Percentiles rank a stretch among this genome's conserved stretches.
Conservation (phyloP, 2,888 invertebrate species). For the Pheosia tremula region DNA sequence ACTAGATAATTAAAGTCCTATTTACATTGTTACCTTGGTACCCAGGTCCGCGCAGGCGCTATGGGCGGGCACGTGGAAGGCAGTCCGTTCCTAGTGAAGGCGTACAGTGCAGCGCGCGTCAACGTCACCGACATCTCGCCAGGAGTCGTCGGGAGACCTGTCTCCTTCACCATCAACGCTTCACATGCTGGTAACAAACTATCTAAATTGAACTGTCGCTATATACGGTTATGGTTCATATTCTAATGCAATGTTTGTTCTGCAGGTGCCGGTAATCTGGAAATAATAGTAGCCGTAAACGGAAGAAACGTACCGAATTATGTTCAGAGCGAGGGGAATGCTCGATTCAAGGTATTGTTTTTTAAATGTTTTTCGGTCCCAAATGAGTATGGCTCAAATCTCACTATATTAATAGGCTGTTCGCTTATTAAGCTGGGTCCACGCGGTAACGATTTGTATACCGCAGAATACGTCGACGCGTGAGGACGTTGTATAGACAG, state of each 20-base stretch:
- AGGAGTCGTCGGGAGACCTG: constrained; percentile 95
- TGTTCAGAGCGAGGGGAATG: constrained; percentile 98
- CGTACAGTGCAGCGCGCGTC: constrained; percentile 98
- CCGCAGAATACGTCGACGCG: too few relatives aligned
- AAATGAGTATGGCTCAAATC: too few relatives aligned
- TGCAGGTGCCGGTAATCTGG: constrained; percentile 96
- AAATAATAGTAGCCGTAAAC: constrained; percentile 98
- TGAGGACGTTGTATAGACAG: too few relatives aligned
- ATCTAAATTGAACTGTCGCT: neutral
- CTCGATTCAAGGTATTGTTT: constrained; percentile 90
- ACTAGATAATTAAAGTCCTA: neutral
- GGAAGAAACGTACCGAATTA: constrained; percentile 99
- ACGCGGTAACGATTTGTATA: too few relatives aligned
- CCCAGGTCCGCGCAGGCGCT: constrained; percentile 77
- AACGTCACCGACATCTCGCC: constrained; percentile 96
- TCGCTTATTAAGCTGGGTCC: too few relatives aligned
- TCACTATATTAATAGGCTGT: too few relatives aligned
- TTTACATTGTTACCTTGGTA: neutral
- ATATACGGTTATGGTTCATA: neutral
- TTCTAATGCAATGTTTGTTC: constrained; percentile 10
- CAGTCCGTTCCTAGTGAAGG: constrained; percentile 97
- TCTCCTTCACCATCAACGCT: constrained; percentile 96
- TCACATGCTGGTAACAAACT: constrained; percentile 85
- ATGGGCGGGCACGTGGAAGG: constrained; percentile 94
- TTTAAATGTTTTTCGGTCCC: too few relatives aligned